Base-by-base conservation (phyloP, 2,113 vertebrate species). In the Forbesichthys papilliferus region DNA sequence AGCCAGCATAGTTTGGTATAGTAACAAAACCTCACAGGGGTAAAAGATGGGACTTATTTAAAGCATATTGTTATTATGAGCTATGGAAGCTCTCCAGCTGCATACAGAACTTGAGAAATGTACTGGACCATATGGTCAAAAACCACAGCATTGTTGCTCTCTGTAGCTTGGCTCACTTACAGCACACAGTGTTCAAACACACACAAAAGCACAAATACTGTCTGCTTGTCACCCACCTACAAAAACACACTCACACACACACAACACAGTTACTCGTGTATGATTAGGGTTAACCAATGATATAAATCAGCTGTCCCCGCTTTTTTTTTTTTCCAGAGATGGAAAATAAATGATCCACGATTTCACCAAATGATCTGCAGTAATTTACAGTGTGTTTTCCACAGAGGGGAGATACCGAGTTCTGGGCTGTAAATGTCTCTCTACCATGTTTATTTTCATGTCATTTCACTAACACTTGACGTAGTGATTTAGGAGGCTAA, bases 401-500 rank as follows among this genome's bases (percentile, higher is more conserved):
- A 87, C 86, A 78, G 55, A 84, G 74, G 86, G 88, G 88, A 89
- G 81, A 86, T 88, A 87, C 83, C 48, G 74, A 64, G 83, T 88
- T 88, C 88, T 87, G 83, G 84, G 81, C 88, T 76, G 81, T 88
- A 89, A 86, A 89, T 80, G 81, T 81, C 78, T 72, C 84, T 84
- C 80, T 81, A 82, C 84, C 81, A 81, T 89, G 86, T 88, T 89
- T 89, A 86, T 89, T 88, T 88, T 88, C 83, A 84, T 87, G 88
- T 88, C 80, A 83, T 86, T 89, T 87, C 83, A 86, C 82, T 81
- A 87, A 89, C 84, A 85, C 83, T 87, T 89, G 84, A 80, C 83
- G 80, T 81, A 34, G 80, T 89, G 88, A 89, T 89, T 89, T 89
- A 27, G 27, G 1, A 27, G 27, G 27, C 36, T 42, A 42, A 42